Conservation (phyloP, 2,888 invertebrate species). For the Sisyra terminalis region DNA sequence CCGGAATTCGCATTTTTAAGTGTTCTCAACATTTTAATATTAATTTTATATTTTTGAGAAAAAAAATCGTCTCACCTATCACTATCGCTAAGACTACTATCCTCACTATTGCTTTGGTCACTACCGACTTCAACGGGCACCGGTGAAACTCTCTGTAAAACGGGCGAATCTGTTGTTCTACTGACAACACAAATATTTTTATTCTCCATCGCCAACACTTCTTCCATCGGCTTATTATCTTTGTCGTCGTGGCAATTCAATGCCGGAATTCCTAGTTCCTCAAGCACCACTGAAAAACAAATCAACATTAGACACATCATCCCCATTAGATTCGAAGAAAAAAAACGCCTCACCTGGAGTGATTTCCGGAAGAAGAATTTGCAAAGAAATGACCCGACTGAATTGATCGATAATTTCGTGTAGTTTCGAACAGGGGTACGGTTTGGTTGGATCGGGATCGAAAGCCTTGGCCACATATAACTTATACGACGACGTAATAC, state of each 20-base stretch:
- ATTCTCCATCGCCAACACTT: constrained; percentile 19
- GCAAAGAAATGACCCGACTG: constrained; percentile 42
- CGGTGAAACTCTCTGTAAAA: constrained; percentile 16
- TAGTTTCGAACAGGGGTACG: constrained; percentile 30
- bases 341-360: constrained; percentile 29
- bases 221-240: constrained; percentile 10
- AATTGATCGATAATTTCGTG: constrained; percentile 36
- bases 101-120: constrained; percentile 58
- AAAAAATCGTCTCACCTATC: constrained; percentile 30
- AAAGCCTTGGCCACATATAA: constrained; percentile 32
- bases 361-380: constrained; percentile 42
- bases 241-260: constrained; percentile 22
- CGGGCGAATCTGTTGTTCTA: constrained; percentile 3
- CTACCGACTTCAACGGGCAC: constrained; percentile 22
- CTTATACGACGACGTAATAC: constrained; percentile 24
- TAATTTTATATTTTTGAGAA: too few species aligned
- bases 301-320: not conserved
- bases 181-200: not conserved
- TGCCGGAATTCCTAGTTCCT: constrained; percentile 34
- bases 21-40: too few species aligned
- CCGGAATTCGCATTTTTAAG: too few species aligned
- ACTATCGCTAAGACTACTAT: constrained; percentile 59
- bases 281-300: constrained; percentile 26
- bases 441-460: constrained; percentile 30
- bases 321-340: not conserved